phyloP scores from a whole-genome alignment of 1,140 invertebrate species.

The Chrysomallon squamiferum region DNA sequence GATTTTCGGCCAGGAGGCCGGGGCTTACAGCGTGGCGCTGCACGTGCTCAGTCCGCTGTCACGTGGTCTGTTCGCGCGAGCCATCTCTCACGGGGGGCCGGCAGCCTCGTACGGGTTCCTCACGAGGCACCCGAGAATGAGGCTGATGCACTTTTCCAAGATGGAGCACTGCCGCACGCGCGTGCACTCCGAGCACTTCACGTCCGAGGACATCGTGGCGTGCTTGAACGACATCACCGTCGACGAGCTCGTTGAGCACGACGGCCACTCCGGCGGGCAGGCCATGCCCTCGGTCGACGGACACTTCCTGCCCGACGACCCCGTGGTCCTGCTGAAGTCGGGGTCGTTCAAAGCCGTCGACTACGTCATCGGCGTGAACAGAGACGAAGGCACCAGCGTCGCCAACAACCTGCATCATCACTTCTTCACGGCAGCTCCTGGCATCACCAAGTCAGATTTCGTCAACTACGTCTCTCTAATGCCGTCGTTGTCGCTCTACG shows the following conservation, averaged over 20 bases:
- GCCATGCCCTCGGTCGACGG: conserved; percentile 95
- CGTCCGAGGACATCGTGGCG: conserved; percentile 71
- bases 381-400: not conserved
- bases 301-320: conserved; percentile 85
- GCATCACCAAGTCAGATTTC: not conserved
- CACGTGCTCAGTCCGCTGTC: conserved; percentile 88
- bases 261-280: conserved; percentile 78
- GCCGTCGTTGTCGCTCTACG: too few species aligned
- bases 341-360: not conserved
- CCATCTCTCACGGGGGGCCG: conserved; percentile 70
- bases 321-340: conserved; percentile 64
- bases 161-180: conserved; percentile 22
- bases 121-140: conserved; percentile 79
- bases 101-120: conserved; percentile 83
- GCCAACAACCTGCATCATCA: not conserved
- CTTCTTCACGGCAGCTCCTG: not conserved
- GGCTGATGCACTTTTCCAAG: conserved; percentile 28
- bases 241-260: conserved; percentile 80
- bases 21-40: conserved; percentile 89
- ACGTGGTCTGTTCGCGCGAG: conserved; percentile 85
- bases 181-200: conserved; percentile 66
- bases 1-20: conserved; percentile 95
- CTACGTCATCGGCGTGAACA: not conserved
- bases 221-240: conserved; percentile 77
- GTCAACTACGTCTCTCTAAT: not conserved